Conservation (phyloP, 2,888 invertebrate species). For the Yponomeuta sedellus region DNA sequence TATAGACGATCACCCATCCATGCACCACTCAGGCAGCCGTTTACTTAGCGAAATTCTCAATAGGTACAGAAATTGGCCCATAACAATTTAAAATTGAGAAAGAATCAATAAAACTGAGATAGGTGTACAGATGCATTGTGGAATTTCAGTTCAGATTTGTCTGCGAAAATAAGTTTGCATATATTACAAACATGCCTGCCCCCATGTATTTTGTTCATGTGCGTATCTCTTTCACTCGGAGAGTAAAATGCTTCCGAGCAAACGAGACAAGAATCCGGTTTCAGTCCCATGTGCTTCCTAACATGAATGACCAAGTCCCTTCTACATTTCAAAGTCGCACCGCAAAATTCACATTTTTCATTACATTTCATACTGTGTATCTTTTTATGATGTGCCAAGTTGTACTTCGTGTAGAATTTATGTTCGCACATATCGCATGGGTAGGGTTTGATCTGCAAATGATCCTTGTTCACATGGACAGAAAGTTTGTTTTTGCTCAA, state of each 20-base stretch:
- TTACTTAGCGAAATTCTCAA: too few relatives aligned
- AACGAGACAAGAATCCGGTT: slow-evolving; percentile 50
- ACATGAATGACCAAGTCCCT: slow-evolving; percentile 56
- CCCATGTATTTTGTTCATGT: slow-evolving; percentile 53
- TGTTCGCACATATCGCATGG: slow-evolving; percentile 63
- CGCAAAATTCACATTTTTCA: slow-evolving; percentile 56
- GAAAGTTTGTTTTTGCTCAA: slow-evolving; percentile 52
- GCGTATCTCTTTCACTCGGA: slow-evolving; percentile 36
- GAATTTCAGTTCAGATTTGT: slow-evolving; percentile 42
- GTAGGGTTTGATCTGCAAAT: slow-evolving; percentile 65
- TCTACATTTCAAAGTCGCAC: slow-evolving; percentile 47
- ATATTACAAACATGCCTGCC: slow-evolving; percentile 51
- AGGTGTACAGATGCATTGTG: slow-evolving; percentile 32
- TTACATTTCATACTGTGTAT: slow-evolving; percentile 44
- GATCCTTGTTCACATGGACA: slow-evolving; percentile 59
- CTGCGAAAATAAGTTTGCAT: slow-evolving; percentile 47
- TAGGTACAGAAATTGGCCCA: too few relatives aligned
- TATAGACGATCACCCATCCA: too few relatives aligned
- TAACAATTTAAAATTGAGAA: too few relatives aligned
- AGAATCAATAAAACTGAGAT: not conserved
- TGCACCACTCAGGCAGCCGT: too few relatives aligned
- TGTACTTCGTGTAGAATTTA: slow-evolving; percentile 55
- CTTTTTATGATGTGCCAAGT: slow-evolving; percentile 51
- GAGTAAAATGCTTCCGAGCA: slow-evolving; percentile 52
- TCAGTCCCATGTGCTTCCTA: slow-evolving; percentile 56